Conservation (phyloP, 2,797 vertebrate species). For the Syncerus caffer region DNA sequence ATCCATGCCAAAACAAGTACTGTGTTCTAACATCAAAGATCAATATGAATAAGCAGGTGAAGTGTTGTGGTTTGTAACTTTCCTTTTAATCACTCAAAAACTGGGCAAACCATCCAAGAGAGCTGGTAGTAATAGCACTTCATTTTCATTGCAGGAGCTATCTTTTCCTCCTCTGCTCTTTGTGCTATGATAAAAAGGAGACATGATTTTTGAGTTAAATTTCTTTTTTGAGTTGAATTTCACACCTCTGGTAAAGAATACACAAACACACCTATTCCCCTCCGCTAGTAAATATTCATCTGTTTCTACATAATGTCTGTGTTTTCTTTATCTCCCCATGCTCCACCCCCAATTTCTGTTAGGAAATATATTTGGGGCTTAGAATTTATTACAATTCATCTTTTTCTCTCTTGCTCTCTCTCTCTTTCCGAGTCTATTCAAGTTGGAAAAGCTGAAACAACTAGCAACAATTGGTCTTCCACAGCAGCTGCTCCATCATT, state of each 20-base stretch:
- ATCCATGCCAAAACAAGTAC: not conserved
- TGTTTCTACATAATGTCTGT: not conserved
- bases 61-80: not conserved
- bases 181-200: not conserved
- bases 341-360: not conserved
- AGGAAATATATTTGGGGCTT: slow-evolving; percentile 6
- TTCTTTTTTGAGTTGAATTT: slow-evolving; percentile 19
- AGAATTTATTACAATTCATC: not conserved
- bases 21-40: not conserved
- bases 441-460: slow-evolving; percentile 10
- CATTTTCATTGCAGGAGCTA: not conserved
- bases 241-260: not conserved
- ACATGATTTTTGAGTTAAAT: not conserved
- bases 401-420: not conserved
- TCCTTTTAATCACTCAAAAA: slow-evolving; percentile 35
- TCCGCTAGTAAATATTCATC: slow-evolving; percentile 17
- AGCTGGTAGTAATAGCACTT: slow-evolving; percentile 25
- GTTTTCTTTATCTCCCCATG: not conserved
- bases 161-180: not conserved
- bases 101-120: not conserved
- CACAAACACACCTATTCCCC: not conserved
- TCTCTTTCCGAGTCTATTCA: not conserved
- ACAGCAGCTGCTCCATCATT: slow-evolving; percentile 48
- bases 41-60: not conserved
- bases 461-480: slow-evolving; percentile 46